Conservation (phyloP, 2,113 vertebrate species). For the Prunella himalayana region DNA sequence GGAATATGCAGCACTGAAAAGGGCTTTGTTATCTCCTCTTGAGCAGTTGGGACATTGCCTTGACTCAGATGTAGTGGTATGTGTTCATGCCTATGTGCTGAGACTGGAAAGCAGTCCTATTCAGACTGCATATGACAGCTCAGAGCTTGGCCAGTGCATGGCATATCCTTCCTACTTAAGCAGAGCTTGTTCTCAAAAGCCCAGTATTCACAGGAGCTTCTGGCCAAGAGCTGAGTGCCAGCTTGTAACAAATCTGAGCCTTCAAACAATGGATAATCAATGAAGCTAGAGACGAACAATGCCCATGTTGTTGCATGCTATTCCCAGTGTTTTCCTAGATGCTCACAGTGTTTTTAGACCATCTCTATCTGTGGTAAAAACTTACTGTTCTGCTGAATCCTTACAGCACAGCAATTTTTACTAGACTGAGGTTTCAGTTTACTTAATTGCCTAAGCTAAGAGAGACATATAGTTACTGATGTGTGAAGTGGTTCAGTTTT, state of each 20-base stretch:
- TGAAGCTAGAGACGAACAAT: slow-evolving; percentile 33
- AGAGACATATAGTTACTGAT: background rate
- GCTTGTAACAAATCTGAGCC: slow-evolving; percentile 26
- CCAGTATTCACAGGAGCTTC: background rate
- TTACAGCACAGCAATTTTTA: background rate
- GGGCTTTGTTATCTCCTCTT: background rate
- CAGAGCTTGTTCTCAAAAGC: background rate
- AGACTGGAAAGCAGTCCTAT: background rate
- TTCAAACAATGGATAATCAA: slow-evolving; percentile 35
- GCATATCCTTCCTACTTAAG: background rate
- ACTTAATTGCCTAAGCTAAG: background rate
- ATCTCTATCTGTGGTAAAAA: background rate
- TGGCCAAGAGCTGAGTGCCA: slow-evolving; percentile 5
- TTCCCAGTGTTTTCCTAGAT: slow-evolving; percentile 35
- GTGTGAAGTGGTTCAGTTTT: background rate
- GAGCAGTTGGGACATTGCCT: background rate
- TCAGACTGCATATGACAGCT: background rate
- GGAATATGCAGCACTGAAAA: background rate
- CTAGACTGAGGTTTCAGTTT: background rate
- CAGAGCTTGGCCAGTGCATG: background rate
- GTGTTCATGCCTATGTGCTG: background rate
- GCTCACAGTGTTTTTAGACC: background rate
- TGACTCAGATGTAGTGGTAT: background rate
- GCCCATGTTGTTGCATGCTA: slow-evolving; percentile 9
- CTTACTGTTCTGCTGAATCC: background rate